Evolutionary conservation across 2,113 vertebrate genomes (phyloP).

Genomic region (Pao palembangensis): DNA sequence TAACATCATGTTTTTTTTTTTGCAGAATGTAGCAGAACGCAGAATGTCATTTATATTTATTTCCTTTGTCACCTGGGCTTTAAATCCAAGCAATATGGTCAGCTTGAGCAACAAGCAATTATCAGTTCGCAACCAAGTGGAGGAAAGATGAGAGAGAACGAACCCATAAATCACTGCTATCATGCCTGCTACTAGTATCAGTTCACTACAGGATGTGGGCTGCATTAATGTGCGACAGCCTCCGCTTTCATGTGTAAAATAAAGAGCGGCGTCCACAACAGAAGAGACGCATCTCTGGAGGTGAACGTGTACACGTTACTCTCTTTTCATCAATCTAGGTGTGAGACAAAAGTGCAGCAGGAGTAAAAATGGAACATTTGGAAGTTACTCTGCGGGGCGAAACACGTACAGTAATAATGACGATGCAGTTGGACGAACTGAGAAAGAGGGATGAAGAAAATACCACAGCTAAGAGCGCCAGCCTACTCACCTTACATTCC

Average conservation of each 20-base stretch:
- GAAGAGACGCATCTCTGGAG: conserved; percentile 14
- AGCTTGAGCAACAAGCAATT: conserved; percentile 57
- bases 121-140: conserved; percentile 52
- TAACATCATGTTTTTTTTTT: too few relatives aligned
- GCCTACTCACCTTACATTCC: conserved; percentile 30
- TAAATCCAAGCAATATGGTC: conserved; percentile 3
- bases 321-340: conserved; percentile 20
- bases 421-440: conserved; percentile 33
- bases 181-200: conserved; percentile 48
- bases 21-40: too few relatives aligned
- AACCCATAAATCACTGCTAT: conserved; percentile 69
- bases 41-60: too few relatives aligned
- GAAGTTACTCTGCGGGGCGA: neutral
- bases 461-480: conserved; percentile 17
- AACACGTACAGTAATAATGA: conserved; percentile 38
- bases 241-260: conserved; percentile 30
- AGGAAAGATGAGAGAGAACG: conserved; percentile 55
- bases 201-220: conserved; percentile 53
- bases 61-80: conserved; percentile 25
- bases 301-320: conserved; percentile 26
- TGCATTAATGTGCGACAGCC: conserved; percentile 53
- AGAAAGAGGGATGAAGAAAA: conserved; percentile 29
- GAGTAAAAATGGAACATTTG: neutral
- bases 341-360: neutral
- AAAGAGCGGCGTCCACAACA: conserved; percentile 18